These are phyloP conservation scores for Actinia equina DNA, from an alignment of 64 coral and sea anemone species.

Conservation along the genomic window DNA sequence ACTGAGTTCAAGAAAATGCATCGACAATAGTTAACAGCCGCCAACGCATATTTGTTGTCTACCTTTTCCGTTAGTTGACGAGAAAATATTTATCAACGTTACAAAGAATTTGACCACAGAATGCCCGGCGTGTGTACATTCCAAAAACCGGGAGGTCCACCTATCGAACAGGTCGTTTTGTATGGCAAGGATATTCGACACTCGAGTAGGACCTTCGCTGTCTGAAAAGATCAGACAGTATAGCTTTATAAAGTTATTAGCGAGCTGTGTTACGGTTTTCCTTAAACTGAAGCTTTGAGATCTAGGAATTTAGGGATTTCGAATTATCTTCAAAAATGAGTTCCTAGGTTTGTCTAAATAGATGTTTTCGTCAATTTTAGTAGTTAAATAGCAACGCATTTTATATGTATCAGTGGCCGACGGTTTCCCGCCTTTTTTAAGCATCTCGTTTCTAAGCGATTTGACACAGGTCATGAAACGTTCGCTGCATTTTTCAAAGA, in stretches of 20 bases:
- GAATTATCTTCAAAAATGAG: not conserved
- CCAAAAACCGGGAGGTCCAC: not conserved
- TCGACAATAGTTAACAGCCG: no score
- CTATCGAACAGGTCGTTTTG: not conserved
- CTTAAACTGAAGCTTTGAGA: not conserved
- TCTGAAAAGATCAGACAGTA: not conserved
- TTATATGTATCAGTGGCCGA: not conserved
- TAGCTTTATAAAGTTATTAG: not conserved
- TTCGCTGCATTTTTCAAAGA: not conserved
- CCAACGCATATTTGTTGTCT: not conserved
- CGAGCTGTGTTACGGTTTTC: not conserved
- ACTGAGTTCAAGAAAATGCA: no score
- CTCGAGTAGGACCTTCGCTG: not conserved
- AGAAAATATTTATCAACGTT: not conserved
- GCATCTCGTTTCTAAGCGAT: not conserved
- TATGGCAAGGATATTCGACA: not conserved
- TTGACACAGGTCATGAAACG: not conserved
- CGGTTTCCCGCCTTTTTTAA: slow-evolving; percentile 19
- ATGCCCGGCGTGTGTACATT: not conserved
- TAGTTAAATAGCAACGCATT: no score
- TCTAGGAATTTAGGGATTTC: not conserved
- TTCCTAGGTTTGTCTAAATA: not conserved
- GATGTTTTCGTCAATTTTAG: no score
- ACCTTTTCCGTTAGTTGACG: not conserved
- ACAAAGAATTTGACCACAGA: not conserved